These are phyloP conservation scores for Luscinia luscinia DNA, from an alignment of 2,797 vertebrate species.

Conservation along the genomic window DNA sequence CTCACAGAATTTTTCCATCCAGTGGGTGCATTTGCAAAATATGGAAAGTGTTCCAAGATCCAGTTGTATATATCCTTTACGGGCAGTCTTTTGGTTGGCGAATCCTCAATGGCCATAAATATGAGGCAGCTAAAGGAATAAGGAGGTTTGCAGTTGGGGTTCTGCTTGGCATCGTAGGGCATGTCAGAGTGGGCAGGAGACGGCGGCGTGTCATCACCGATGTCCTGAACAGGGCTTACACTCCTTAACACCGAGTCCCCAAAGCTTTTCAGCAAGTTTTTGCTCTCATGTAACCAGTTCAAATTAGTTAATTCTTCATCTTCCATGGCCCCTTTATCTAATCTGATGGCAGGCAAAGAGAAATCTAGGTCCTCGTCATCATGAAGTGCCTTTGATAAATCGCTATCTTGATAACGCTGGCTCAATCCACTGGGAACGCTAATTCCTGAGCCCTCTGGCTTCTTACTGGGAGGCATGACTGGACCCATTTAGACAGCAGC, in stretches of 20 bases:
- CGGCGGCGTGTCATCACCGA: conserved; percentile 84
- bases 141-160: conserved; percentile 94
- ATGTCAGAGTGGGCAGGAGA: conserved; percentile 90
- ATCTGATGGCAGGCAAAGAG: conserved; percentile 80
- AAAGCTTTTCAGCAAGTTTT: conserved; percentile 91
- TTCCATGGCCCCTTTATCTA: conserved; percentile 86
- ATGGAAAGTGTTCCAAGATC: conserved; percentile 98
- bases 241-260: conserved; percentile 88
- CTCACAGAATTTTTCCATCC: conserved; percentile 99
- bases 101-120: conserved; percentile 98
- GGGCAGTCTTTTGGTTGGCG: conserved; percentile 92
- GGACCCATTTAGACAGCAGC: conserved; percentile 95
- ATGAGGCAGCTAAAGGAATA: conserved; percentile 99
- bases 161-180: conserved; percentile 89
- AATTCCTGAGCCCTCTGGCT: conserved; percentile 95
- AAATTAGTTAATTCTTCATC: conserved; percentile 92
- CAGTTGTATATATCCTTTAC: conserved; percentile 99
- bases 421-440: conserved; percentile 90
- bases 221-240: conserved; percentile 88
- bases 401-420: conserved; percentile 85
- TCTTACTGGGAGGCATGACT: conserved; percentile 99
- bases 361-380: conserved; percentile 88
- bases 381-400: conserved; percentile 83
- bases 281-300: conserved; percentile 92
- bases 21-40: conserved; percentile 96